Conservation (phyloP, 2,797 vertebrate species). For the Picus viridis region DNA sequence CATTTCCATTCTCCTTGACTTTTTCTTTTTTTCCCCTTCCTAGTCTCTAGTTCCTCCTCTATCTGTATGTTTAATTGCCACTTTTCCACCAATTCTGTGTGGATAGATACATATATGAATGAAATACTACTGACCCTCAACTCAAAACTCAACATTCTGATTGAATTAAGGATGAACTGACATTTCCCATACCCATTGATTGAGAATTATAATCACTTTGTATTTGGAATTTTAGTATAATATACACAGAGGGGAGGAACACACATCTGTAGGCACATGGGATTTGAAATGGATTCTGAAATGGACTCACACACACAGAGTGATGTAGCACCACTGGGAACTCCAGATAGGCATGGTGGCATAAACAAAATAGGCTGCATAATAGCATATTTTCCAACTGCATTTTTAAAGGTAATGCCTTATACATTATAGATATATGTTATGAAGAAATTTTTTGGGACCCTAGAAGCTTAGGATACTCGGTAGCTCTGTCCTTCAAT, state of each 20-base stretch:
- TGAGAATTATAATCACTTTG: not conserved
- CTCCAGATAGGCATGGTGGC: not conserved
- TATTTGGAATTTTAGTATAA: not conserved
- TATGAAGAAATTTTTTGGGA: not conserved
- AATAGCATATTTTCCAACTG: not conserved
- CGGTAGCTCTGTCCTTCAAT: not conserved
- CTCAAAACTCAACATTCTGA: not conserved
- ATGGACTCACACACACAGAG: rapidly evolving
- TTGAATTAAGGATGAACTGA: not conserved
- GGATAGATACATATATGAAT: not conserved
- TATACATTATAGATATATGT: not conserved
- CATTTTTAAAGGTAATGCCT: not conserved
- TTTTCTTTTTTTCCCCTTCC: not conserved
- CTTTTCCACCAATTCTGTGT: not conserved
- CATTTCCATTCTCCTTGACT: not conserved
- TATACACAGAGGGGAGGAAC: not conserved
- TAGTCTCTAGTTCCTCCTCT: not conserved
- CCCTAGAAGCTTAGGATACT: not conserved
- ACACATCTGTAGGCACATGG: rapidly evolving
- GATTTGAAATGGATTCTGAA: not conserved
- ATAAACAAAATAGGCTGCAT: not conserved
- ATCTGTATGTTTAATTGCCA: not conserved
- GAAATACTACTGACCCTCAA: not conserved
- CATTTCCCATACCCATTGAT: not conserved
- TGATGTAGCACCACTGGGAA: not conserved